Evolutionary conservation across 2,797 vertebrate genomes (phyloP).

Genomic region (Emydoidea blandingii): DNA sequence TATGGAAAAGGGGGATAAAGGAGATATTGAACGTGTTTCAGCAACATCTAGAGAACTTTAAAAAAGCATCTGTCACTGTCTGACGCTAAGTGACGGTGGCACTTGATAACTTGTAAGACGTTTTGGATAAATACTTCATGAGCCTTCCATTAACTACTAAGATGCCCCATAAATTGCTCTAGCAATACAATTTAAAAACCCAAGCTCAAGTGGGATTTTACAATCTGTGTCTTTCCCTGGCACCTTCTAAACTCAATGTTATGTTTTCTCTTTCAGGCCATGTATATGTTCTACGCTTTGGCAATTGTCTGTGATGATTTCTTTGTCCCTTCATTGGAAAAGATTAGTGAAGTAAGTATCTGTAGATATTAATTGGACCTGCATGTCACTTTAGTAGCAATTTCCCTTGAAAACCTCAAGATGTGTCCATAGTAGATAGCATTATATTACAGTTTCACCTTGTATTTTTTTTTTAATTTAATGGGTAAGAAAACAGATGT

Average conservation of each 20-base stretch:
- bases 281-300: conserved; percentile 98
- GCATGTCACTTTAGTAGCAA: not conserved
- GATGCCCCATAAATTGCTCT: not conserved
- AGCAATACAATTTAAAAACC: not conserved
- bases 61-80: not conserved
- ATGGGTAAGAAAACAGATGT: not conserved
- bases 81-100: not conserved
- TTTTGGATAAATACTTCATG: not conserved
- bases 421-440: accelerated
- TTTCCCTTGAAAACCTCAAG: not conserved
- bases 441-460: not conserved
- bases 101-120: not conserved
- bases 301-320: conserved; percentile 97
- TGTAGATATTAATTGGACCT: not conserved
- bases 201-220: not conserved
- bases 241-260: not conserved
- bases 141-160: not conserved
- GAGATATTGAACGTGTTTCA: not conserved
- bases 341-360: conserved; percentile 92
- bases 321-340: conserved; percentile 96
- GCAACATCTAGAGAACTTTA: not conserved
- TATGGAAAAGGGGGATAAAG: accelerated
- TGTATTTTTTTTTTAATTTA: not conserved
- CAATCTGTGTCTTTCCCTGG: not conserved
- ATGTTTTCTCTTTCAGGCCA: conserved; percentile 83